phyloP scores from a whole-genome alignment of 92 coral and sea anemone species.

The Heteractis magnifica region DNA sequence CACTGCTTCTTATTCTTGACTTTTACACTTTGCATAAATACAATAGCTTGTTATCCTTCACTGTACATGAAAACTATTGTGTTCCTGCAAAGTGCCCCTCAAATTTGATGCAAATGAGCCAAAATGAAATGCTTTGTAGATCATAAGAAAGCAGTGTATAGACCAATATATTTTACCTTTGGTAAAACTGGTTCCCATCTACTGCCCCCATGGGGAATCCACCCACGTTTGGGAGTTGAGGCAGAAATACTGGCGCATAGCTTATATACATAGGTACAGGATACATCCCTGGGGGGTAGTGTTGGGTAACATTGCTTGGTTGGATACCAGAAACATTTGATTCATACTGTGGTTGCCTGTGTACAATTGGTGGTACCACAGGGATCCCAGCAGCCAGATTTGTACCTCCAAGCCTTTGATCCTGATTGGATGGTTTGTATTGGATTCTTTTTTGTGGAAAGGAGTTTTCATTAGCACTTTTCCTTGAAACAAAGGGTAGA shows the following conservation, averaged over 20 bases:
- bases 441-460: slow-evolving; percentile 7
- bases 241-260: slow-evolving; percentile 54
- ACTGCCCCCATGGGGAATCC: slow-evolving; percentile 24
- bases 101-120: no score
- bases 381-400: slow-evolving; percentile 11
- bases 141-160: background rate
- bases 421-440: background rate
- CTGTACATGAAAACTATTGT: no score
- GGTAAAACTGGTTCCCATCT: background rate
- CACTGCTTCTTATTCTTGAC: no score
- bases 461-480: background rate
- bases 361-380: slow-evolving; percentile 10
- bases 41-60: no score
- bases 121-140: no score
- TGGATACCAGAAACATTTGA: slow-evolving; percentile 20
- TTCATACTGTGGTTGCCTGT: slow-evolving; percentile 14
- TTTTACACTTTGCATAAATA: no score
- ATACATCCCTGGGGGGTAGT: slow-evolving; percentile 54
- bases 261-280: slow-evolving; percentile 62
- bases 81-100: no score
- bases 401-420: background rate
- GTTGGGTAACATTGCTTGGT: slow-evolving; percentile 22
- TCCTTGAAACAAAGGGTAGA: background rate
- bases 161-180: background rate
- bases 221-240: slow-evolving; percentile 24